Evolutionary conservation across 2,888 invertebrate genomes (phyloP).

Genomic region (Volucella zonaria): DNA sequence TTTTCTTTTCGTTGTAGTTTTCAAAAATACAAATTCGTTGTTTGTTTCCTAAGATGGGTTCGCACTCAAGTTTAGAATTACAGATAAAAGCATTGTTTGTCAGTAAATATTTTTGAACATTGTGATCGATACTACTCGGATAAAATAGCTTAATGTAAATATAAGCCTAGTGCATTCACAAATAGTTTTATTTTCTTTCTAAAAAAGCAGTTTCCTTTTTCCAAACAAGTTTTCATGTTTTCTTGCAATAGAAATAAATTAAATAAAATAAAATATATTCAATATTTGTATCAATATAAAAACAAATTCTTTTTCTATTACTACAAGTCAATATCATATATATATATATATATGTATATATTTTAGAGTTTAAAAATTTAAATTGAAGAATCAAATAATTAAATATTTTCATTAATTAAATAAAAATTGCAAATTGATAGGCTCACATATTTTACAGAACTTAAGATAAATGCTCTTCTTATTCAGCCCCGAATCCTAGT

Average conservation of each 20-base stretch:
- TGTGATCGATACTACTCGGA: conserved; percentile 32
- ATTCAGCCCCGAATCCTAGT: too few species aligned
- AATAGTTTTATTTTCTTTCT: conserved; percentile 52
- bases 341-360: conserved; percentile 2
- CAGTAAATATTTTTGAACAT: conserved; percentile 13
- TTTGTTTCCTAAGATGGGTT: conserved; percentile 61
- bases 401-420: background rate
- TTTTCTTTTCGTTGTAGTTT: background rate
- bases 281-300: conserved; percentile 40
- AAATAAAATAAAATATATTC: background rate
- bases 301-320: background rate
- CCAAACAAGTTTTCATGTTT: conserved; percentile 49
- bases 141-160: conserved; percentile 47
- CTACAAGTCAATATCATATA: background rate
- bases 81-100: conserved; percentile 20
- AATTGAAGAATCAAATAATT: background rate
- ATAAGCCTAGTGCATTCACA: conserved; percentile 66
- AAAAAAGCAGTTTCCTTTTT: conserved; percentile 44
- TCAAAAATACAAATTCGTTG: background rate
- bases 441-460: too few species aligned
- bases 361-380: background rate
- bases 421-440: background rate
- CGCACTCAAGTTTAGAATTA: conserved; percentile 62
- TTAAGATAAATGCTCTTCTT: too few species aligned
- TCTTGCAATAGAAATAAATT: conserved; percentile 25